Evolutionary conservation across 2,888 invertebrate species (phyloP), one percentile per base, ranked within the genome.

Genomic region (Baccha elongata): DNA sequence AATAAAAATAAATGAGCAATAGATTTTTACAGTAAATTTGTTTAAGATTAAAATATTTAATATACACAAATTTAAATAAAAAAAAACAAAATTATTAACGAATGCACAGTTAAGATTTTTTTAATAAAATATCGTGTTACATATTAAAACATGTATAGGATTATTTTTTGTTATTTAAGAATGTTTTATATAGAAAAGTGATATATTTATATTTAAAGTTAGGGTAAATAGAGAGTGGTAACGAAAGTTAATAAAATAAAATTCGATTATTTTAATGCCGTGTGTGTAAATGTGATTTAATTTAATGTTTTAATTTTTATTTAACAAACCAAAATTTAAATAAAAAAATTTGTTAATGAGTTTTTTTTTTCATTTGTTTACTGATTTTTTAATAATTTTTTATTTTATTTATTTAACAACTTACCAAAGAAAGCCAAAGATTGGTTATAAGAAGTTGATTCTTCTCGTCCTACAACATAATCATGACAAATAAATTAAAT

Each of bases 341-440:
- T 21, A 13, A 13, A 35, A 60, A 1, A 29, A 17, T 29, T 26
- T 42, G 76, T 65, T 85, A 17, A 60, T 48, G 48, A 64, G 46
- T 73, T 73, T 71, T 64, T 74, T 62, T n/a, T 3, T n/a, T 3
- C 37, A 15, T 40, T 37, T 40, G 37, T 79, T 85, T 67, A 53
- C 55, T 84, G 64, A 58, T 50, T 65, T 69, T 87, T 88, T 87
- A 86, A 80, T 86, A 86, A 89, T 92, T 89, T 91, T 87, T 89
- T 90, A 91, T 92, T 92, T 87, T 73, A 86, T 35, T 53, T 53
- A 58, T 58, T 58, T 58, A 58, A 58, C 87, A 89, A 96, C 96
- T 96, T 95, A 96, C 96, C 95, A 96, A 95, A 93, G 96, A 96
- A 94, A 96, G 95, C 96, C 96, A 97, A 93, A 96, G 95, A 94